phyloP scores from a whole-genome alignment of 2,888 invertebrate species.

The Mythimna albipuncta region DNA sequence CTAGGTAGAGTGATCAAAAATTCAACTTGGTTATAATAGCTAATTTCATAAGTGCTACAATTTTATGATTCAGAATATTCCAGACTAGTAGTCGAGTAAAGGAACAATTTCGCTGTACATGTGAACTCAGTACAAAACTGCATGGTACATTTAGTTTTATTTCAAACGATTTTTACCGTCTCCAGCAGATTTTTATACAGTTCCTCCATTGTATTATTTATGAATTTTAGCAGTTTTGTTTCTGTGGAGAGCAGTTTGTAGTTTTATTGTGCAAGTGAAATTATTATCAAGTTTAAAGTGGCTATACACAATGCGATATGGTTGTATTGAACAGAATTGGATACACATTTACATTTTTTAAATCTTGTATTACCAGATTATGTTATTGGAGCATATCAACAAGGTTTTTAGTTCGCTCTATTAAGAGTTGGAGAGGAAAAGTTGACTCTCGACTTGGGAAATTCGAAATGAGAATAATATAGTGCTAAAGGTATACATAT shows the following conservation, averaged over 20 bases:
- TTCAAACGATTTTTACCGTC: conserved; percentile 38
- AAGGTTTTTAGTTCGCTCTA: conserved; percentile 5
- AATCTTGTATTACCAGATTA: conserved; percentile 14
- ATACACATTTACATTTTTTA: background rate
- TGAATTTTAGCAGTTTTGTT: conserved; percentile 28
- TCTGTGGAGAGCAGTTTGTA: background rate
- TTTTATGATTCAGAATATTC: conserved; percentile 35
- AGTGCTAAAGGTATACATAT: background rate
- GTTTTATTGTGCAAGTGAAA: conserved; percentile 30
- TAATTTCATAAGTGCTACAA: conserved; percentile 51
- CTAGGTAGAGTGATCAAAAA: conserved; percentile 32
- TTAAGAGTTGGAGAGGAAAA: background rate
- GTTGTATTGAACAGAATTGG: background rate
- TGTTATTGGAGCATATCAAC: conserved; percentile 6
- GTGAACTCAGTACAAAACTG: conserved; percentile 33
- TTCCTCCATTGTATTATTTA: conserved; percentile 39
- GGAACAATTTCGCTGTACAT: conserved; percentile 29
- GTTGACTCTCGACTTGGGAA: background rate
- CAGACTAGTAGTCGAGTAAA: conserved; percentile 21
- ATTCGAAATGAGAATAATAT: background rate
- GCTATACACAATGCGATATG: background rate
- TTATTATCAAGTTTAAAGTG: conserved; percentile 23
- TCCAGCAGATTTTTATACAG: conserved; percentile 42
- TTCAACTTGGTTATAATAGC: conserved; percentile 29
- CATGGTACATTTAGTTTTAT: conserved; percentile 59